Conservation (phyloP, 1,140 invertebrate genomes). For the Phenacoccus solenopsis region DNA sequence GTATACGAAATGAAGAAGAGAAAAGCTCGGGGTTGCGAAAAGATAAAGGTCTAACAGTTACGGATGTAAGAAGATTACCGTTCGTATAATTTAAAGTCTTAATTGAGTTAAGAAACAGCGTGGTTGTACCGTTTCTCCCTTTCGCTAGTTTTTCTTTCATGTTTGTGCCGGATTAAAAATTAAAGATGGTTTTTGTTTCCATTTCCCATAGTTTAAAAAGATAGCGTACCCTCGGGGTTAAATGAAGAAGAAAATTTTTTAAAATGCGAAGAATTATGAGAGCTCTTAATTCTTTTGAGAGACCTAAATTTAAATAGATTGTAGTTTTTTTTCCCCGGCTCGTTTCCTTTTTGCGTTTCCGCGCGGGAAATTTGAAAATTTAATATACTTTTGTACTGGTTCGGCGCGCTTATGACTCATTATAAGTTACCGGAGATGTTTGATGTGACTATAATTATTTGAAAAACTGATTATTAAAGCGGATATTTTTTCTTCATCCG, state of each 20-base stretch:
- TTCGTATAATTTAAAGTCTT: not conserved
- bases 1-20: too few species aligned
- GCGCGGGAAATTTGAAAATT: not conserved
- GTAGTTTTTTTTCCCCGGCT: not conserved
- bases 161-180: not conserved
- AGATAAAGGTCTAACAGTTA: not conserved
- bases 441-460: too few species aligned
- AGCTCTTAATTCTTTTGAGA: not conserved
- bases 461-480: too few species aligned
- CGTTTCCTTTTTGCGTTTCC: not conserved
- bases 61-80: not conserved
- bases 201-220: not conserved
- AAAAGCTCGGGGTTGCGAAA: not conserved
- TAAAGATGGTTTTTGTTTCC: not conserved
- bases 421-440: too few species aligned
- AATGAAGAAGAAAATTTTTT: not conserved
- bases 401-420: too few species aligned
- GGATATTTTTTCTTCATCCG: too few species aligned
- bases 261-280: not conserved
- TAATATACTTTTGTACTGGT: not conserved
- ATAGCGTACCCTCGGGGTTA: not conserved
- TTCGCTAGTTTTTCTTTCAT: too few species aligned
- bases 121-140: not conserved
- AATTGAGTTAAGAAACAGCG: constrained; percentile 1
- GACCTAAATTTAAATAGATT: not conserved